A percentile compares a stretch with the other conserved stretches of the same genome.
These are phyloP conservation scores for Sterna hirundo DNA, from an alignment of 2,113 vertebrate genomes.

Conservation along the genomic window DNA sequence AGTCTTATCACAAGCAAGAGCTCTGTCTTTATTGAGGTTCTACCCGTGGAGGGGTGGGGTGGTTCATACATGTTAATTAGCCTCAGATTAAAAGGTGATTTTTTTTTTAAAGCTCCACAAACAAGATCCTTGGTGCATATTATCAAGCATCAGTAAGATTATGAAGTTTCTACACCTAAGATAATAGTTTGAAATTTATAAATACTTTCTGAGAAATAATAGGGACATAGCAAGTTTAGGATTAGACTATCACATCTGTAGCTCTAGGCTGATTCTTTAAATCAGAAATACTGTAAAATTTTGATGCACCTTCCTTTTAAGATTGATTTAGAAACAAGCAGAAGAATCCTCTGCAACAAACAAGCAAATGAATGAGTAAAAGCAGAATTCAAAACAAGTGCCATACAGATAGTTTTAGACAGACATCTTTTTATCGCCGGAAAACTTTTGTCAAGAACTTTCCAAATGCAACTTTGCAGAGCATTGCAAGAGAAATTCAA, in stretches of 20 bases:
- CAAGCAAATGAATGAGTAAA: conserved; percentile 4
- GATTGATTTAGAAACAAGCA: not conserved
- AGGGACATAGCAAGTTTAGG: not conserved
- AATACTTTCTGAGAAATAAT: not conserved
- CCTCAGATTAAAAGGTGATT: not conserved
- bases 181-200: not conserved
- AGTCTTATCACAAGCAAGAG: not conserved
- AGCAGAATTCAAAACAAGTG: not conserved
- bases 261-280: not conserved
- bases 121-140: not conserved
- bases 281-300: not conserved
- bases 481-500: not conserved
- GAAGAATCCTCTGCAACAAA: not conserved
- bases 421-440: not conserved
- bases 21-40: not conserved
- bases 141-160: not conserved
- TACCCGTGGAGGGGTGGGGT: not conserved
- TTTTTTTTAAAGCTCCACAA: not conserved
- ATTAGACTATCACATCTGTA: not conserved
- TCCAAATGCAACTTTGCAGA: not conserved
- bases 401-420: not conserved
- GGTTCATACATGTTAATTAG: not conserved
- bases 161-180: not conserved
- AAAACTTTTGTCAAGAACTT: not conserved
- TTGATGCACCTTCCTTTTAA: not conserved